Evolutionary conservation across 2,113 vertebrate genomes (phyloP), one percentile per base, ranked within the genome.

Genomic region (Hydrolagus affinis): DNA sequence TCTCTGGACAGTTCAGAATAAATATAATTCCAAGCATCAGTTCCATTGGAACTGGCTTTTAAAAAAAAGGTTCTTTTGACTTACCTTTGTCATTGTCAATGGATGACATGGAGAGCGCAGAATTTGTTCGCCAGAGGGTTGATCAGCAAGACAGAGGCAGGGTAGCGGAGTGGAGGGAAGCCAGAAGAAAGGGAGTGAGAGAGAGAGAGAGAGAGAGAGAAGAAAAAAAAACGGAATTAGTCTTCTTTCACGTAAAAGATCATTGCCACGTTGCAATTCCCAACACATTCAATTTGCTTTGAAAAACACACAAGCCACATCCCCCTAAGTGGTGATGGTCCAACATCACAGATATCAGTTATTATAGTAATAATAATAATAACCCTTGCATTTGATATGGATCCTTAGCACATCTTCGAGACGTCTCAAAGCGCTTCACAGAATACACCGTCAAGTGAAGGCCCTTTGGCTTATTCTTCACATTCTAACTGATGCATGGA

Each of bases 221-320:
- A 8, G 28, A 25, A 9, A 11, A 64, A 19, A 62, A 10, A 83
- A 83, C 59, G 66, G 25, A 68, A 83, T 68, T 83, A 66, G 66
- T 60, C 66, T 62, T 32, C 25, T 9, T 30, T 83, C 17, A 83
- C 19, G 30, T 30, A 66, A 83, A 83, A 9, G 25, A 25, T 28
- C 15, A 32, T 28, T 25, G 66, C n/a, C 60, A 64, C 17, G 25
- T 62, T 66, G 11, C 60, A 32, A 66, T 83, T 64, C 62, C 32
- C 32, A 62, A 83, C 78, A 83, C 78, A 66, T 83, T n/a, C 78
- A 66, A 83, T 66, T 28, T 28, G 60, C 64, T 83, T 64, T 28
- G 64, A 44, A 44, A 83, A 66, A 30, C 60, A 66, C 9, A 83
- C 4, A 80, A 68, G 60, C 7, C 17, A 66, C 17, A n/a, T 21